Evolutionary conservation across 1,140 invertebrate species (phyloP).

Genomic region (Caerostris extrusa): DNA sequence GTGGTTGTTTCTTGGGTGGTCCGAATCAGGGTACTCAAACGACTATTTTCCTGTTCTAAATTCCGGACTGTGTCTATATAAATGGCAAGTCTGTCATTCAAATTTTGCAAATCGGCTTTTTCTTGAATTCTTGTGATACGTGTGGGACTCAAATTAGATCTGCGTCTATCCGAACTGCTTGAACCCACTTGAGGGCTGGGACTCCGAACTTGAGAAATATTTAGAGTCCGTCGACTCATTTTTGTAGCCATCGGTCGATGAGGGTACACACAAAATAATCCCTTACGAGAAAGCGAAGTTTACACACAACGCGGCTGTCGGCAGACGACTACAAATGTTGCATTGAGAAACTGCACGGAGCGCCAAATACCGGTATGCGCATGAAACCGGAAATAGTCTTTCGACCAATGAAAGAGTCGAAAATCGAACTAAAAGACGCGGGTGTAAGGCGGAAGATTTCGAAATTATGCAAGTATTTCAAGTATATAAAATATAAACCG

Average conservation of each 20-base stretch:
- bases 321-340: neutral
- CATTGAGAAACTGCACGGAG: neutral
- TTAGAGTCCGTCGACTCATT: conserved; percentile 44
- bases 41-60: conserved; percentile 94
- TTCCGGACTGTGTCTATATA: conserved; percentile 97
- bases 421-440: conserved; percentile 23
- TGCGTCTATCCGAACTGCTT: conserved; percentile 74
- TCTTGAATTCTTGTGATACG: conserved; percentile 94
- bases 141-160: conserved; percentile 92
- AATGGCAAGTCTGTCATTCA: conserved; percentile 96
- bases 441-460: neutral
- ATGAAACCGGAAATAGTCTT: conserved; percentile 47
- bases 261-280: neutral
- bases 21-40: conserved; percentile 90
- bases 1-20: conserved; percentile 90
- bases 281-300: neutral
- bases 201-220: conserved; percentile 61
- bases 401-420: conserved; percentile 13
- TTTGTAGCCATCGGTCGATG: conserved; percentile 44
- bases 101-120: conserved; percentile 94
- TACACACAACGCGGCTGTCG: neutral
- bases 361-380: conserved; percentile 17
- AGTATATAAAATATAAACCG: neutral
- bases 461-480: neutral
- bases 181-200: conserved; percentile 52